Base-by-base conservation (phyloP, 2,888 invertebrate species). In the Sarcophaga caerulescens region DNA sequence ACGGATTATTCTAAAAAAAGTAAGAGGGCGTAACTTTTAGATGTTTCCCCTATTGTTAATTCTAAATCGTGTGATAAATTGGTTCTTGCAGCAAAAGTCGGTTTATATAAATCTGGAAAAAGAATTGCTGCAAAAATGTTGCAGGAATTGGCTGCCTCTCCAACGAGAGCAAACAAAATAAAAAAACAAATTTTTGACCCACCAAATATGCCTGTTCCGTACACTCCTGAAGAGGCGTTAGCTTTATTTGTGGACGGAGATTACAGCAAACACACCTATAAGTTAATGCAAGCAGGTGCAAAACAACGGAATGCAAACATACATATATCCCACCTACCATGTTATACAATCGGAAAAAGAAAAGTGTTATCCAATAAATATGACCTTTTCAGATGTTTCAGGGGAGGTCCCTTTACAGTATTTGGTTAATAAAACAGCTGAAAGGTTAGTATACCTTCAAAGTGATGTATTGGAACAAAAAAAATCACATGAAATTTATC, bases 301-400 rank as follows among this genome's bases (percentile, higher is more conserved):
- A 75, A 65, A 44, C 11, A 21, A n/a, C n/a, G 75, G 57, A 62
- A 60, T 57, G 68, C 69, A 35, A 68, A 47, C 25, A 76, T 76
- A 47, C 25, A 76, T 76, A 21, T 76, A 77, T 45, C 77, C 60
- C 35, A 60, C 59, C 12, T 77, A 77, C 68, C 44, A 57, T 44
- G 25, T 47, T 47, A 21, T 79, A 45, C 12, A 47, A 52, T 60
- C 62, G 52, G 81, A 62, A 52, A 81, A 81, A 35, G n/a, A 44
- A 25, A 69, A 25, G 23, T 76, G 75, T 52, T 81, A 81, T 76
- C 69, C 69, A 69, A 70, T 19, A 69, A 60, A n/a, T 47, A 35
- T 81, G 23, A 25, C 47, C 21, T 69, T 69, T 25, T 70, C 69
- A 17, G 60, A 60, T 60, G 60, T 21, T 60, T 60, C 19, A 19